Evolutionary conservation across 2,888 invertebrate genomes (phyloP).

Genomic region (Camptogramma bilineatum): DNA sequence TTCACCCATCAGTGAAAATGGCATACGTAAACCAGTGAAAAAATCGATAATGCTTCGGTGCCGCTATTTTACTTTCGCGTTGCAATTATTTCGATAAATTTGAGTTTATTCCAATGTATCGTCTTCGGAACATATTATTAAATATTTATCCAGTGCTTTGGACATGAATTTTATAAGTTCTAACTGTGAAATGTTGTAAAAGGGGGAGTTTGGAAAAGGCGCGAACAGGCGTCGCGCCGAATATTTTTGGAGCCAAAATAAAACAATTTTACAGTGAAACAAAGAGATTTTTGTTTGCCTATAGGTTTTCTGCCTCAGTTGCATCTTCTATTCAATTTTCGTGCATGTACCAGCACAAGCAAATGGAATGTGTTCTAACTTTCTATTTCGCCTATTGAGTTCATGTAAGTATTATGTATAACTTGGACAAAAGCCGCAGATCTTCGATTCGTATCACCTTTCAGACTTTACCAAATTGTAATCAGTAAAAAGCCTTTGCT

Average conservation of each 20-base stretch:
- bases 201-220: constrained; percentile 73
- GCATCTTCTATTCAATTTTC: constrained; percentile 49
- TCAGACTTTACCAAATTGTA: background rate
- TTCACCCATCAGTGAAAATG: constrained; percentile 56
- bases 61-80: constrained; percentile 79
- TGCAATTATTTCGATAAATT: constrained; percentile 59
- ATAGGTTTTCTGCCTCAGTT: constrained; percentile 43
- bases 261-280: constrained; percentile 55
- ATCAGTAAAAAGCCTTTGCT: background rate
- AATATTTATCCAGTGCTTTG: constrained; percentile 30
- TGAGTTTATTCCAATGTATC: constrained; percentile 39
- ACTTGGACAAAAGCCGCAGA: background rate
- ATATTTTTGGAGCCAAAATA: constrained; percentile 52
- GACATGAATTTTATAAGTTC: constrained; percentile 33
- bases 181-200: constrained; percentile 50
- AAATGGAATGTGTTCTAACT: constrained; percentile 58
- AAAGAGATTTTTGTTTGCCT: constrained; percentile 50
- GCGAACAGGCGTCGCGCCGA: constrained; percentile 69
- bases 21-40: constrained; percentile 60
- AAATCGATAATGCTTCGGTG: constrained; percentile 77
- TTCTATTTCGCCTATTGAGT: constrained; percentile 64
- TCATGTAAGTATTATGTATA: constrained; percentile 69
- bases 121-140: constrained; percentile 30
- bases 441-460: background rate
- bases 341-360: constrained; percentile 47